Conservation (phyloP, 2,797 vertebrate genomes). For the Alfaro cultratus region DNA sequence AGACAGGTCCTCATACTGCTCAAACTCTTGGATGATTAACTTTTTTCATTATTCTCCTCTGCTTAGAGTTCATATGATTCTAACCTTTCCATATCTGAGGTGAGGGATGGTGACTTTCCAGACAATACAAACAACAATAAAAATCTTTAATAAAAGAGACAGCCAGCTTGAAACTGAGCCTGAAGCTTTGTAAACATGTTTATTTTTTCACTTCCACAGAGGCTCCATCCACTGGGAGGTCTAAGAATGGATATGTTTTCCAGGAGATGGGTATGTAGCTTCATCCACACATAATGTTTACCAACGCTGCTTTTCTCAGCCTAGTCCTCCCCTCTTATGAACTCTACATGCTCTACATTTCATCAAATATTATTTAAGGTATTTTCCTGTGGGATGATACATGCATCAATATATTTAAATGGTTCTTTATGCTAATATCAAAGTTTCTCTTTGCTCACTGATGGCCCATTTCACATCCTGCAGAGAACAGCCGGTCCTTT, state of each 20-base stretch:
- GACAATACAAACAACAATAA: slow-evolving; percentile 23
- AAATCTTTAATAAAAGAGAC: slow-evolving; percentile 11
- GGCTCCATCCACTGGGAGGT: slow-evolving; percentile 79
- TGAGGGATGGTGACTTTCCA: background rate
- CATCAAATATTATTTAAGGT: background rate
- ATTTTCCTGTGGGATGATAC: background rate
- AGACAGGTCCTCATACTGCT: background rate
- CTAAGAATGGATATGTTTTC: slow-evolving; percentile 88
- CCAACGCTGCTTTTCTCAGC: slow-evolving; percentile 15
- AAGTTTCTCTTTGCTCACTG: slow-evolving; percentile 26
- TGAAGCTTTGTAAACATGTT: slow-evolving; percentile 15
- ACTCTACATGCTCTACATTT: slow-evolving; percentile 1
- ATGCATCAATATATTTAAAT: slow-evolving; percentile 20
- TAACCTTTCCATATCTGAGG: background rate
- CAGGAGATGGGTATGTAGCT: slow-evolving; percentile 85
- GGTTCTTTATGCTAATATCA: slow-evolving; percentile 49
- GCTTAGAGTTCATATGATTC: background rate
- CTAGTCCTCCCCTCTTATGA: slow-evolving; percentile 6
- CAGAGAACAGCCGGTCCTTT: slow-evolving; percentile 49
- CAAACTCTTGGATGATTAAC: background rate
- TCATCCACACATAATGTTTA: slow-evolving; percentile 9
- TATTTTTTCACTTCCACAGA: slow-evolving; percentile 72
- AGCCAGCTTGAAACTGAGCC: background rate
- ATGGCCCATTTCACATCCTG: slow-evolving; percentile 59
- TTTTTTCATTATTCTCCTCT: background rate